A percentile compares a stretch with the other conserved stretches of the same genome.
Evolutionary conservation across 2,888 invertebrate genomes (phyloP).

Genomic region (Drosophila helvetica): DNA sequence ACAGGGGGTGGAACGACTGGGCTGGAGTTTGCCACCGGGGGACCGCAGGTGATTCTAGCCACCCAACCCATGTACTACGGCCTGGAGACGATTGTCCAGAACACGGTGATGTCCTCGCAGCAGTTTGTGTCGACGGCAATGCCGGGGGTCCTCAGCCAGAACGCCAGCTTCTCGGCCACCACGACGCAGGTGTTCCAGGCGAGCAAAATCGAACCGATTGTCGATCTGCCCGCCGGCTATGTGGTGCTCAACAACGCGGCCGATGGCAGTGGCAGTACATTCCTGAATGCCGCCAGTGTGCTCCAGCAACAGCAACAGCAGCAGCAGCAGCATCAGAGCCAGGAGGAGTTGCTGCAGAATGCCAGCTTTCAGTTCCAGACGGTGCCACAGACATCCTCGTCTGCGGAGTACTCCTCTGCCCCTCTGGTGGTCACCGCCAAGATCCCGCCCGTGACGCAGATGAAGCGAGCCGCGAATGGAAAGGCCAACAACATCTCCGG

Average conservation of each 20-base stretch:
- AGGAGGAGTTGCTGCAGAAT: constrained; percentile 68
- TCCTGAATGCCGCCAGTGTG: constrained; percentile 66
- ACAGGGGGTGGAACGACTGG: constrained; percentile 45
- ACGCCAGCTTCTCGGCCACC: constrained; percentile 93
- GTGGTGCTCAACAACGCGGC: constrained; percentile 88
- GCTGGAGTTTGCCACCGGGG: constrained; percentile 74
- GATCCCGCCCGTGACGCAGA: constrained; percentile 72
- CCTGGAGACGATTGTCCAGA: constrained; percentile 93
- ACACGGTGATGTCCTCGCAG: constrained; percentile 95
- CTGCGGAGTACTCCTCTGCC: constrained; percentile 52
- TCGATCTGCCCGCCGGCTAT: constrained; percentile 90
- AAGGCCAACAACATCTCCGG: constrained; percentile 31
- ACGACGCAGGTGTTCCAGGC: constrained; percentile 89
- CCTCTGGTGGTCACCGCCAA: constrained; percentile 70
- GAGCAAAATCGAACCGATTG: constrained; percentile 92
- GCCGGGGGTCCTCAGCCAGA: constrained; percentile 91
- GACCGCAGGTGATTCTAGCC: constrained; percentile 85
- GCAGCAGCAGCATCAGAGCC: constrained; percentile 37
- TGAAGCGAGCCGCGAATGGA: constrained; percentile 58
- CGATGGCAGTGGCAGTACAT: constrained; percentile 64
- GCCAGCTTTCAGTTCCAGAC: constrained; percentile 66
- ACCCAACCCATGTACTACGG: constrained; percentile 93
- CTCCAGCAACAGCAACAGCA: constrained; percentile 65
- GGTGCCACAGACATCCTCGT: constrained; percentile 40
- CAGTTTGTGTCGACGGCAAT: constrained; percentile 92